Conservation (phyloP, 1,140 invertebrate genomes). For the Archegozetes longisetosus region DNA sequence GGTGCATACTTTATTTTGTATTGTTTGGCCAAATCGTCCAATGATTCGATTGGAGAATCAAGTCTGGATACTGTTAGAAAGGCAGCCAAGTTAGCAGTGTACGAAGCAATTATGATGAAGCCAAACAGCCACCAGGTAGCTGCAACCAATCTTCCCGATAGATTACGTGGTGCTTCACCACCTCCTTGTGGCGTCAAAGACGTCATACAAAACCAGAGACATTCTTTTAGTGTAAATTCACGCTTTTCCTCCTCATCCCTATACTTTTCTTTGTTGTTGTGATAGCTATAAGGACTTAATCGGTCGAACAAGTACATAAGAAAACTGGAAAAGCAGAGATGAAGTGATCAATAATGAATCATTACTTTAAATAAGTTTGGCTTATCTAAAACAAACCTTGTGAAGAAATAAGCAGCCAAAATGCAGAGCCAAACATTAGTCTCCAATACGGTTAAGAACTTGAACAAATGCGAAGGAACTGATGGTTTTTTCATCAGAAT, state of each 20-base stretch:
- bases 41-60: constrained; percentile 75
- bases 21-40: constrained; percentile 76
- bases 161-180: constrained; percentile 86
- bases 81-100: constrained; percentile 90
- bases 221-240: constrained; percentile 88
- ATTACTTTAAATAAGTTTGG: neutral
- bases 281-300: constrained; percentile 57
- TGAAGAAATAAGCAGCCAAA: constrained; percentile 83
- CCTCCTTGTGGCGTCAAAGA: constrained; percentile 87
- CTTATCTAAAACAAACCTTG: constrained; percentile 39
- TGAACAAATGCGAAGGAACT: constrained; percentile 70
- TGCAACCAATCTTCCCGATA: constrained; percentile 76
- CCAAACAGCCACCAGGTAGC: constrained; percentile 97
- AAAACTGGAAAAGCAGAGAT: constrained; percentile 69
- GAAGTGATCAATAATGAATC: neutral
- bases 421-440: constrained; percentile 92
- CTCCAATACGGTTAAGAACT: constrained; percentile 90
- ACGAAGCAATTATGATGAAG: constrained; percentile 95
- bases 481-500: constrained; percentile 73
- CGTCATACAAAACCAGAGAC: constrained; percentile 98
- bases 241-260: constrained; percentile 82
- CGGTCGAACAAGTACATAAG: constrained; percentile 90
- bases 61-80: constrained; percentile 80
- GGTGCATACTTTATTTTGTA: constrained; percentile 81
- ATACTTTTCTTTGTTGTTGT: constrained; percentile 84